phyloP scores from a whole-genome alignment of 2,113 vertebrate genomes.

The Naja naja region DNA sequence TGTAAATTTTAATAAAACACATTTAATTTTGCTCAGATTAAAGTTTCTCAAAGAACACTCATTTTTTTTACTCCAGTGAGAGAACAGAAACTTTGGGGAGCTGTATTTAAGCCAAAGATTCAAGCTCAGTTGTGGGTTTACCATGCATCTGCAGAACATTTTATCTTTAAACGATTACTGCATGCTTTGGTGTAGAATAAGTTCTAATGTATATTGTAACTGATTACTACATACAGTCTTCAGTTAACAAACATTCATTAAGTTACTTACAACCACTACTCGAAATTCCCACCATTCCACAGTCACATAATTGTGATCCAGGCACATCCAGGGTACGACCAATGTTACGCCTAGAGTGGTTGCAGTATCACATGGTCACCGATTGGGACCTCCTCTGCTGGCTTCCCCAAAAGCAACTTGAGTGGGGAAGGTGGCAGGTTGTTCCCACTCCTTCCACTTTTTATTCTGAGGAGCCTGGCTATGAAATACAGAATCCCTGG shows the following conservation, averaged over 20 bases:
- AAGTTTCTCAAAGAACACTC: slow-evolving; percentile 48
- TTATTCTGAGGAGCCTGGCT: not conserved
- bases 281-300: not conserved
- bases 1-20: slow-evolving; percentile 42
- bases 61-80: not conserved
- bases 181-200: slow-evolving; percentile 34
- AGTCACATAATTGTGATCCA: not conserved
- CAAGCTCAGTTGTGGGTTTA: slow-evolving; percentile 34
- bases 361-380: not conserved
- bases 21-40: slow-evolving; percentile 60
- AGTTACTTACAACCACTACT: not conserved
- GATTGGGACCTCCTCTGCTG: not conserved
- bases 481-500: not conserved
- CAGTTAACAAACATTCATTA: not conserved
- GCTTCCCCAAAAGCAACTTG: not conserved
- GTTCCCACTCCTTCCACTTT: not conserved
- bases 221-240: slow-evolving; percentile 40
- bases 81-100: slow-evolving; percentile 30
- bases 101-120: slow-evolving; percentile 35
- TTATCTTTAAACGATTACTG: slow-evolving; percentile 45
- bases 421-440: not conserved
- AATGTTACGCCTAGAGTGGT: not conserved
- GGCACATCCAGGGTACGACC: not conserved
- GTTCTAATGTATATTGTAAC: slow-evolving; percentile 11
- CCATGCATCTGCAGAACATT: slow-evolving; percentile 46